A percentile compares a stretch with the other conserved stretches of the same genome.
Evolutionary conservation across 92 coral and sea anemone species (phyloP).

Genomic region (Palythoa grandiflora): DNA sequence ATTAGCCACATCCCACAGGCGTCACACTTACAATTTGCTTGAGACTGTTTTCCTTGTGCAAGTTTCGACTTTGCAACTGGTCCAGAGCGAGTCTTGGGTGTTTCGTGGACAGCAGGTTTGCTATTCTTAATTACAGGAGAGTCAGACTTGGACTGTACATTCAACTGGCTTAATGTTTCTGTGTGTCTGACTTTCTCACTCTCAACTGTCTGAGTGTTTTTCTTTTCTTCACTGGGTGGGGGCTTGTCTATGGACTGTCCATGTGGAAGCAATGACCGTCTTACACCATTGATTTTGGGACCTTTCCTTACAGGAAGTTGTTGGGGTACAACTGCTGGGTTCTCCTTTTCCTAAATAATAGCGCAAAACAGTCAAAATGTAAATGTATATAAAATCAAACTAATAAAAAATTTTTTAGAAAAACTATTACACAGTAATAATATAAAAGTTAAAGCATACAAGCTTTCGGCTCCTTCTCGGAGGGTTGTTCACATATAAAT

Average conservation of each 20-base stretch:
- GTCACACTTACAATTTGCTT: too few relatives aligned
- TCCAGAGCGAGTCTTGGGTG: neutral
- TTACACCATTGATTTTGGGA: constrained; percentile 90
- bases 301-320: constrained; percentile 67
- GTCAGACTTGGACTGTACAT: constrained; percentile 6
- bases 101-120: neutral
- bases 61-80: constrained; percentile 16
- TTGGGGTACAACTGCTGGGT: constrained; percentile 45
- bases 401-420: too few relatives aligned
- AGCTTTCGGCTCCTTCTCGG: too few relatives aligned
- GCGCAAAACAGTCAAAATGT: neutral
- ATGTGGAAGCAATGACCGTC: constrained; percentile 76
- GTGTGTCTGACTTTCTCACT: constrained; percentile 29
- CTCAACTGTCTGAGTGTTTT: constrained; percentile 51
- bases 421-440: too few relatives aligned
- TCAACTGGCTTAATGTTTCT: neutral
- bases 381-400: neutral
- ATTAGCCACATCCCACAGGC: too few relatives aligned
- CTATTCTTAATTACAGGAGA: constrained; percentile 6
- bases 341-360: constrained; percentile 65
- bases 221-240: constrained; percentile 56
- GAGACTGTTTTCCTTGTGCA: constrained; percentile 11
- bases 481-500: neutral
- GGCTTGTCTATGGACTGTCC: constrained; percentile 46
- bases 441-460: too few relatives aligned